A percentile compares a stretch with the other conserved stretches of the same genome.
Conservation (phyloP, 2,888 invertebrate genomes). For the Latrodectus hesperus region DNA sequence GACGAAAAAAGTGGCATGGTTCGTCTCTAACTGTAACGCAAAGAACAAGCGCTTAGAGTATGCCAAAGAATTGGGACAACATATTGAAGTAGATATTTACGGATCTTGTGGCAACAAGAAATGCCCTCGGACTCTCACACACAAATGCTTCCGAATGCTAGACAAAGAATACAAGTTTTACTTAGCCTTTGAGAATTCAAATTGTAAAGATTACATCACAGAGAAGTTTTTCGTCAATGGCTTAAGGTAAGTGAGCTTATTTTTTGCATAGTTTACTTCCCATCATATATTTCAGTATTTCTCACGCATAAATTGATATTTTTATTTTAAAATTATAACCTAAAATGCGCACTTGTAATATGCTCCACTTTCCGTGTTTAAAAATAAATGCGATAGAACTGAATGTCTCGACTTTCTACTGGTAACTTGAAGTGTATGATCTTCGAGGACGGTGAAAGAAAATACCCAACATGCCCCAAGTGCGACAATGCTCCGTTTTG, state of each 20-base stretch:
- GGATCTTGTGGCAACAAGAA: constrained; percentile 90
- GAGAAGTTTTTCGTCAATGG: constrained; percentile 98
- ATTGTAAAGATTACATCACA: constrained; percentile 95
- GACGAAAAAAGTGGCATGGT: constrained; percentile 89
- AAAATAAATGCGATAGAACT: no score
- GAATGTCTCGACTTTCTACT: no score
- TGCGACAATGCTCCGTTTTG: no score
- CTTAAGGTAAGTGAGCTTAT: constrained; percentile 80
- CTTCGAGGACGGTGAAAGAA: no score
- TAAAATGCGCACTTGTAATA: no score
- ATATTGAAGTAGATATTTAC: constrained; percentile 92
- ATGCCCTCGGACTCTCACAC: constrained; percentile 85
- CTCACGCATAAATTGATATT: no score
- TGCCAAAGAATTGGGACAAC: constrained; percentile 88
- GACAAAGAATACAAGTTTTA: constrained; percentile 97
- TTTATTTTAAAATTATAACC: no score
- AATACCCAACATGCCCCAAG: no score
- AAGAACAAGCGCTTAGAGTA: constrained; percentile 91
- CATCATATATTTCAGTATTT: background rate
- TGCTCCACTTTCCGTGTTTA: no score
- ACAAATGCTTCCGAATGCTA: constrained; percentile 91
- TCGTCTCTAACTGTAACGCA: constrained; percentile 97
- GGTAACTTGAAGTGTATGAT: no score
- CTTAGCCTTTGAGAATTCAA: constrained; percentile 96
- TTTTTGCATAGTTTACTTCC: background rate